phyloP scores from a whole-genome alignment of 2,888 invertebrate genomes.

The Sepiola atlantica region DNA sequence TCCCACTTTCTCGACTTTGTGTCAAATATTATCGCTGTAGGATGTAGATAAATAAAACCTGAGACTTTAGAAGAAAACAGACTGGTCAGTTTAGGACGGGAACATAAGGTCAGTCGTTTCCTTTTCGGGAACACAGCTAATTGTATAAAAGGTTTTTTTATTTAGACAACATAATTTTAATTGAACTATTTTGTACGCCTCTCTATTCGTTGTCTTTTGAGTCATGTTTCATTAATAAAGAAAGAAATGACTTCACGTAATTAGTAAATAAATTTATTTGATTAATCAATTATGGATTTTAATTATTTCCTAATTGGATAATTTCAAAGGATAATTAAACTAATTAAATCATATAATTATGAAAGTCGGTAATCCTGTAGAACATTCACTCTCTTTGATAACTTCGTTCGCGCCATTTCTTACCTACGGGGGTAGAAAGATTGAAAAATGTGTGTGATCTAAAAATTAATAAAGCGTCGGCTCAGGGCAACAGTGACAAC shows the following conservation, averaged over 20 bases:
- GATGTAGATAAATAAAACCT: too few species aligned
- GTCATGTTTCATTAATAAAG: not conserved
- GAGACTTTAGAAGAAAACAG: too few species aligned
- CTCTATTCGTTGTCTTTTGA: not conserved
- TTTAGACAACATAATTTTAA: too few species aligned
- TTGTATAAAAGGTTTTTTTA: too few species aligned
- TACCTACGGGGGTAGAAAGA: not conserved
- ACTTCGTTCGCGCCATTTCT: not conserved
- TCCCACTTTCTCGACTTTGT: too few species aligned
- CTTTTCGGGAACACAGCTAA: too few species aligned
- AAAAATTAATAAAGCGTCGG: not conserved
- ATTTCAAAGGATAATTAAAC: not conserved
- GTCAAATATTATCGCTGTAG: too few species aligned
- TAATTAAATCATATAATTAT: not conserved
- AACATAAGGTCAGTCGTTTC: too few species aligned
- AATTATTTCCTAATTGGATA: not conserved
- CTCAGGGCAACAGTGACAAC: too few species aligned
- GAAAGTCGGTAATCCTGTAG: not conserved
- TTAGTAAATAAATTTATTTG: not conserved
- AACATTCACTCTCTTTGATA: not conserved
- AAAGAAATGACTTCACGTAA: not conserved
- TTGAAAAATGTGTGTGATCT: not conserved
- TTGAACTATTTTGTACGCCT: too few species aligned
- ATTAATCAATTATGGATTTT: not conserved
- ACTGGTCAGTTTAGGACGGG: too few species aligned